These are phyloP conservation scores for Andrena chrysosceles DNA, from an alignment of 2,888 invertebrate species.

Conservation along the genomic window DNA sequence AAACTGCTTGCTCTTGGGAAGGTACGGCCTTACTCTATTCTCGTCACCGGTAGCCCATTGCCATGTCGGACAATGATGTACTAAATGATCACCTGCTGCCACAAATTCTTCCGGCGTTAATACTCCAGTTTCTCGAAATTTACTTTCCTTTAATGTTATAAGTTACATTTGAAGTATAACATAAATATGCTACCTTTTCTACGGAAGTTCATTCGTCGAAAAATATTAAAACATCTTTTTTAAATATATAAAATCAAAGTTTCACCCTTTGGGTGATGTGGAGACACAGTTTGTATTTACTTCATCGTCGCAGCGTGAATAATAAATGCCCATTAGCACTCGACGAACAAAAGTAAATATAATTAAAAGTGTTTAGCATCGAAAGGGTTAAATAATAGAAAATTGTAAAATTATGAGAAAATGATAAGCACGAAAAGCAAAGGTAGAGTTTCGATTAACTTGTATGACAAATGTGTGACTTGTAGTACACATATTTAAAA, in stretches of 20 bases:
- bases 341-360: no score
- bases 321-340: no score
- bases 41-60: slow-evolving; percentile 98
- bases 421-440: no score
- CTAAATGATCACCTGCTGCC: slow-evolving; percentile 98
- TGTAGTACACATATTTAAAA: background rate
- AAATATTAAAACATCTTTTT: background rate
- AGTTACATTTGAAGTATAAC: background rate
- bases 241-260: background rate
- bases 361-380: no score
- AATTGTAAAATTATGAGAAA: no score
- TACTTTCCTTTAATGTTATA: slow-evolving; percentile 91
- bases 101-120: slow-evolving; percentile 99
- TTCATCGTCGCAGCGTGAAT: no score
- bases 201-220: background rate
- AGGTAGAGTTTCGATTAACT: no score
- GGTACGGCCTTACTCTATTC: slow-evolving; percentile 93
- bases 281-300: no score
- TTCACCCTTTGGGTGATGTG: no score
- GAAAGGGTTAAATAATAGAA: no score
- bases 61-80: slow-evolving; percentile 99
- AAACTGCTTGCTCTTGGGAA: slow-evolving; percentile 98
- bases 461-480: no score
- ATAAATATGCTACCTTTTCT: background rate
- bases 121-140: slow-evolving; percentile 98